phyloP scores from a whole-genome alignment of 1,140 invertebrate genomes.

The Ips typographus region DNA sequence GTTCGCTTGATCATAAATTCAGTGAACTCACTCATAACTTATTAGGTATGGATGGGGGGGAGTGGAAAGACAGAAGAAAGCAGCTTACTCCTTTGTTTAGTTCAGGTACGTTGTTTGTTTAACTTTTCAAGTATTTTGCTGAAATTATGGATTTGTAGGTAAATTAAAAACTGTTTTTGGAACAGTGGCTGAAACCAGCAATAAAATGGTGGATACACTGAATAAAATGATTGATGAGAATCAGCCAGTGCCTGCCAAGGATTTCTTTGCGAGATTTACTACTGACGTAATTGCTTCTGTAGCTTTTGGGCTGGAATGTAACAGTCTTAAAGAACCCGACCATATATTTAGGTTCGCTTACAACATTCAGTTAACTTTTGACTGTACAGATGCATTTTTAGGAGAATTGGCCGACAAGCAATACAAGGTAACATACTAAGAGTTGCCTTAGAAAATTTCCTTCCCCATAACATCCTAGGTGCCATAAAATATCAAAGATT shows the following conservation, averaged over 20 bases:
- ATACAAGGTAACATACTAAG: not conserved
- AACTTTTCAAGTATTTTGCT: not conserved
- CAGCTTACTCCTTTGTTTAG: slow-evolving; percentile 57
- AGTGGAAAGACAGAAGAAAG: slow-evolving; percentile 55
- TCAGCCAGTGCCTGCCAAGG: slow-evolving; percentile 54
- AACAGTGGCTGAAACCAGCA: slow-evolving; percentile 38
- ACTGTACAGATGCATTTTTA: slow-evolving; percentile 4
- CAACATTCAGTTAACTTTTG: slow-evolving; percentile 15
- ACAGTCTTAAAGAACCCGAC: slow-evolving; percentile 56
- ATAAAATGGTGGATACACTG: slow-evolving; percentile 50
- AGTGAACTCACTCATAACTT: slow-evolving; percentile 55
- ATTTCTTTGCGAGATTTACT: slow-evolving; percentile 56
- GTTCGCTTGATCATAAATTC: slow-evolving; percentile 48
- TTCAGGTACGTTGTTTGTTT: slow-evolving; percentile 42
- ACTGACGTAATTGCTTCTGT: slow-evolving; percentile 60
- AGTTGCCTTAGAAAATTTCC: not conserved
- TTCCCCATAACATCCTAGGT: not conserved
- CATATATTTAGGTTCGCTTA: slow-evolving; percentile 50
- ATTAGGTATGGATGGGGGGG: slow-evolving; percentile 51
- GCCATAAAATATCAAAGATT: not conserved
- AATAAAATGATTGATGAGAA: slow-evolving; percentile 30
- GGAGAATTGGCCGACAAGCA: slow-evolving; percentile 6
- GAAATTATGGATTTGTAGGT: slow-evolving; percentile 15
- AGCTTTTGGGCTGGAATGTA: slow-evolving; percentile 61
- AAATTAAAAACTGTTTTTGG: slow-evolving; percentile 56